phyloP scores from a whole-genome alignment of 2,797 vertebrate genomes.

The Hippopotamyrus pictus region DNA sequence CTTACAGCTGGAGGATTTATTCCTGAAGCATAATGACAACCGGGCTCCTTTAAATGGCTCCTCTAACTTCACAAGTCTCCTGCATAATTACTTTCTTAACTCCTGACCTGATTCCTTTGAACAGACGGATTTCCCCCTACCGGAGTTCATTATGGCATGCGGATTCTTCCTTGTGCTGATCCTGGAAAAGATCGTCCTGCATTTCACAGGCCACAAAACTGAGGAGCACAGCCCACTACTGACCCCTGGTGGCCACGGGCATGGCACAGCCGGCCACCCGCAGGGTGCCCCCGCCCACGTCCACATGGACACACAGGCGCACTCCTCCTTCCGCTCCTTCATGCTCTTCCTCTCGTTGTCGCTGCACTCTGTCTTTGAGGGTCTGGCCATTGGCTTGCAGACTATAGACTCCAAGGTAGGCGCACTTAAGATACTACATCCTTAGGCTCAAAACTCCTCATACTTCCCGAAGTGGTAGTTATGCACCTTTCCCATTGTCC shows the following conservation, averaged over 20 bases:
- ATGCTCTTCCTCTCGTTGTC: conserved; percentile 81
- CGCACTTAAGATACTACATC: neutral
- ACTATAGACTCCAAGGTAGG: conserved; percentile 63
- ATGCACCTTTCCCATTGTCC: neutral
- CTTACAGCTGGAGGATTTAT: neutral
- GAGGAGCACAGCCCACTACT: conserved; percentile 53
- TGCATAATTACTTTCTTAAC: neutral
- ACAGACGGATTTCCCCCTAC: conserved; percentile 60
- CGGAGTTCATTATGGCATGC: conserved; percentile 76
- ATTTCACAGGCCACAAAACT: conserved; percentile 39
- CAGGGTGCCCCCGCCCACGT: conserved; percentile 60
- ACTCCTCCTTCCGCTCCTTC: conserved; percentile 64
- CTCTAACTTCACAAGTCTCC: neutral
- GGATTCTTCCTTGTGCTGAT: conserved; percentile 82
- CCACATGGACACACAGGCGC: conserved; percentile 67
- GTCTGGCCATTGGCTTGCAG: conserved; percentile 81
- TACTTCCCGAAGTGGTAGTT: neutral
- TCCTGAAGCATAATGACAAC: neutral
- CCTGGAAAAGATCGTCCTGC: conserved; percentile 69
- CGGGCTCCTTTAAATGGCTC: neutral
- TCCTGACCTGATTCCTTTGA: neutral
- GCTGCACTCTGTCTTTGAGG: conserved; percentile 81
- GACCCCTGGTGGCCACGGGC: conserved; percentile 32
- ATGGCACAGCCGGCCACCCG: conserved; percentile 28
- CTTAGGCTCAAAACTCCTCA: neutral